These are phyloP conservation scores for Plectropomus leopardus DNA, from an alignment of 2,113 vertebrate genomes.

Conservation along the genomic window DNA sequence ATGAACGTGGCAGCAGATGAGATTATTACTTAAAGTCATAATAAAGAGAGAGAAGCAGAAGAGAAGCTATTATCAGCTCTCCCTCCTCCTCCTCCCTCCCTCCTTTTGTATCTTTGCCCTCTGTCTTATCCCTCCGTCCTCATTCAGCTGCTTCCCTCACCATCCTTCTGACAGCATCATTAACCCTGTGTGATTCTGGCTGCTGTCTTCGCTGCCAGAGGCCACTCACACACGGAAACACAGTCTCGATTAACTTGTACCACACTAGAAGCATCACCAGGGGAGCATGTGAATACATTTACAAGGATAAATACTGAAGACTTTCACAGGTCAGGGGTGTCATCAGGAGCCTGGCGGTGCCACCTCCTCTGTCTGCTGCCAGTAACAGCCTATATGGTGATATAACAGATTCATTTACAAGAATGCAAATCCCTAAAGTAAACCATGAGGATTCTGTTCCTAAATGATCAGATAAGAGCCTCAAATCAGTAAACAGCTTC, in stretches of 20 bases:
- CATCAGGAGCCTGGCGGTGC: neutral
- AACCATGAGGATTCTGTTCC: slow-evolving; percentile 14
- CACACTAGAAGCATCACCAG: neutral
- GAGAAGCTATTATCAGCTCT: neutral
- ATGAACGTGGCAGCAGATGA: neutral
- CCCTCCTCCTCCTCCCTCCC: neutral
- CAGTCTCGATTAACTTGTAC: slow-evolving; percentile 2
- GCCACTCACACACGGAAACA: neutral
- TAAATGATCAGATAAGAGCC: slow-evolving; percentile 44
- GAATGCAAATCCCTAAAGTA: neutral
- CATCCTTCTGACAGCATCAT: slow-evolving; percentile 40
- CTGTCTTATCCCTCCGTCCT: neutral
- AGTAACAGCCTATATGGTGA: too few relatives aligned
- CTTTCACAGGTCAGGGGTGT: neutral
- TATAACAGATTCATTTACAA: slow-evolving; percentile 27
- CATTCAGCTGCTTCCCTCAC: slow-evolving; percentile 11
- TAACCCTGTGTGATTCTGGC: slow-evolving; percentile 43
- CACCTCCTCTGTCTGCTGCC: neutral
- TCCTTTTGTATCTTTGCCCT: neutral
- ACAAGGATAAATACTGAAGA: neutral
- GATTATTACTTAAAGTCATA: neutral
- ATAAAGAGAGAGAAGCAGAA: neutral
- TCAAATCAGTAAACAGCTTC: slow-evolving; percentile 17
- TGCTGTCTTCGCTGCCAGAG: neutral
- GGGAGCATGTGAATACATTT: neutral